Evolutionary conservation across 1,140 invertebrate genomes (phyloP).

Genomic region (Sycophila sp.): DNA sequence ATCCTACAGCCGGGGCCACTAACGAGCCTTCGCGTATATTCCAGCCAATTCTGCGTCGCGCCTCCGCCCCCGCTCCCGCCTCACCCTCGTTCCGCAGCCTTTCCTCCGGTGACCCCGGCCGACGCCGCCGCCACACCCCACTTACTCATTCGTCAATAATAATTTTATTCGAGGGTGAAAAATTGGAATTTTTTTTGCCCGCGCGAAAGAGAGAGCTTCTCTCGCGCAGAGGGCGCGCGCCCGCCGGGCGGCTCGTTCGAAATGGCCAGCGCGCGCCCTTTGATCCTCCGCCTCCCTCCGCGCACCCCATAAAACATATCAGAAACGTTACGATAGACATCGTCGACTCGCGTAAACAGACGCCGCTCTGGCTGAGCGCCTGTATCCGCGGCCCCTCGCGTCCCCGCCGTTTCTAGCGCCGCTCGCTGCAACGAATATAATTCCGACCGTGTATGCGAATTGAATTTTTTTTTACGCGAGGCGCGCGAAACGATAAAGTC

Average conservation of each 20-base stretch:
- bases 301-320: conserved; percentile 4
- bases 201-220: background rate
- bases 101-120: conserved; percentile 17
- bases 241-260: conserved; percentile 2
- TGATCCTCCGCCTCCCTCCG: background rate
- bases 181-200: conserved; percentile 53
- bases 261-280: background rate
- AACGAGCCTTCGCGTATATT: conserved; percentile 36
- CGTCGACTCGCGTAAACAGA: background rate
- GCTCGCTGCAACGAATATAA: background rate
- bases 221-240: background rate
- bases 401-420: background rate
- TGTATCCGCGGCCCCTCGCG: background rate
- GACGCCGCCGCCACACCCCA: conserved; percentile 37
- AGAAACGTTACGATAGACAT: conserved; percentile 13
- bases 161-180: conserved; percentile 62
- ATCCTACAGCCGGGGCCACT: conserved; percentile 26
- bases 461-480: conserved; percentile 28
- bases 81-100: background rate
- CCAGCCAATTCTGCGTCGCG: background rate
- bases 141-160: conserved; percentile 64
- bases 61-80: background rate
- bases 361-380: too few species aligned
- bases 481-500: conserved; percentile 23
- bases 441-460: too few species aligned